Percentiles rank a stretch among this genome's conserved stretches.
phyloP scores from a whole-genome alignment of 92 coral and sea anemone species.

The Phenganax subtilis region DNA sequence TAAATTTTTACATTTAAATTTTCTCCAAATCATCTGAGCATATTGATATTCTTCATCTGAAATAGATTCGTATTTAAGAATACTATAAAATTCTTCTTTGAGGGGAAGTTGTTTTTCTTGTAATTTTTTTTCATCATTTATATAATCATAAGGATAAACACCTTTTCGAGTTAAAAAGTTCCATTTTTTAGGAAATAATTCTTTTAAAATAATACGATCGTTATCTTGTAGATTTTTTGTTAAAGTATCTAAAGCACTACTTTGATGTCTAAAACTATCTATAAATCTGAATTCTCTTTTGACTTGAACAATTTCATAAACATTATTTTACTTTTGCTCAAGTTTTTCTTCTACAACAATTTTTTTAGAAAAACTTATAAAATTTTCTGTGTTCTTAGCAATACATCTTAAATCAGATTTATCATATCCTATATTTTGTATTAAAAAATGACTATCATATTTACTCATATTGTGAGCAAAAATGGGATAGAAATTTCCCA shows the following conservation, averaged over 20 bases:
- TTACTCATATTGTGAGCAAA: conserved; percentile 44
- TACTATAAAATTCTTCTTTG: conserved; percentile 16
- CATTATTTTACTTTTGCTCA: not conserved
- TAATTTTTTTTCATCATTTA: conserved; percentile 10
- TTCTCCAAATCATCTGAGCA: conserved; percentile 29
- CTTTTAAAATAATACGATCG: not conserved
- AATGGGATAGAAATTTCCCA: conserved; percentile 42
- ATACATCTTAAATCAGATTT: not conserved
- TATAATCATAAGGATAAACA: conserved; percentile 38
- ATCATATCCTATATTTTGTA: not conserved
- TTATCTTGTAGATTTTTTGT: not conserved
- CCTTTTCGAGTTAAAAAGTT: conserved; percentile 31
- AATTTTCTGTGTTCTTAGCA: not conserved
- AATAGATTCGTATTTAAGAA: not conserved
- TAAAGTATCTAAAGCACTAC: not conserved
- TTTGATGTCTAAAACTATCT: not conserved
- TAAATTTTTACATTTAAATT: not conserved
- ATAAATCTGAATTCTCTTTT: not conserved
- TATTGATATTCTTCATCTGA: conserved; percentile 34
- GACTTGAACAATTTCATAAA: not conserved
- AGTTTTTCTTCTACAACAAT: not conserved
- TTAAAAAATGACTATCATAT: not conserved
- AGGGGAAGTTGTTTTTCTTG: conserved; percentile 19
- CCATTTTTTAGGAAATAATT: not conserved
- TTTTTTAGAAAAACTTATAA: not conserved